Conservation (phyloP, 2,888 invertebrate species). For the Chromoteleia sp. region DNA sequence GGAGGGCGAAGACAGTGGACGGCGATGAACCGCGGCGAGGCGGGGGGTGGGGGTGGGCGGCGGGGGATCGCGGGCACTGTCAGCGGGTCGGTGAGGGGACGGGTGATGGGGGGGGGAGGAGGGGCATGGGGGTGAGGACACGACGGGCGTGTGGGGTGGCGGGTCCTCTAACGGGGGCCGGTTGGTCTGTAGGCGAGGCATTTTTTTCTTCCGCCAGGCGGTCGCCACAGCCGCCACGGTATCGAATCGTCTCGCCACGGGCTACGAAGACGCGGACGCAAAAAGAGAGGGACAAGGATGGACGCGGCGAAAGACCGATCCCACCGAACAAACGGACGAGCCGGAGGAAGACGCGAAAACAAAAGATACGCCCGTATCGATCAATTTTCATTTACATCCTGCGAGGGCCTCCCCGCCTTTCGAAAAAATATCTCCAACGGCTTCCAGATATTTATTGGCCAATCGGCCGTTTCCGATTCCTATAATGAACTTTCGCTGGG, state of each 20-base stretch:
- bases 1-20: not conserved
- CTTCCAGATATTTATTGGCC: constrained; percentile 55
- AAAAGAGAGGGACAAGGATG: constrained; percentile 43
- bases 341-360: constrained; percentile 53
- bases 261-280: constrained; percentile 57
- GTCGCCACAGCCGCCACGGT: constrained; percentile 74
- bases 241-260: constrained; percentile 75
- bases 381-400: constrained; percentile 67
- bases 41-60: constrained; percentile 72
- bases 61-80: constrained; percentile 82
- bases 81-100: constrained; percentile 84
- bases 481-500: constrained; percentile 46
- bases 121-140: too few species aligned
- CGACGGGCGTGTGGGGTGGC: constrained; percentile 74
- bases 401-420: constrained; percentile 19
- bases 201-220: constrained; percentile 75
- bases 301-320: not conserved
- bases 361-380: constrained; percentile 68
- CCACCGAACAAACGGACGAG: constrained; percentile 34
- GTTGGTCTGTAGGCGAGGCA: constrained; percentile 76
- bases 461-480: constrained; percentile 54
- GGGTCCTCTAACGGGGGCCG: constrained; percentile 80
- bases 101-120: constrained; percentile 82
- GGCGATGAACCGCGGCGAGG: constrained; percentile 37
- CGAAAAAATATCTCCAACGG: constrained; percentile 36